Evolutionary conservation across 1,140 invertebrate species (phyloP), one percentile per base, ranked within the genome.

Genomic region (Bathynomus jamesi): DNA sequence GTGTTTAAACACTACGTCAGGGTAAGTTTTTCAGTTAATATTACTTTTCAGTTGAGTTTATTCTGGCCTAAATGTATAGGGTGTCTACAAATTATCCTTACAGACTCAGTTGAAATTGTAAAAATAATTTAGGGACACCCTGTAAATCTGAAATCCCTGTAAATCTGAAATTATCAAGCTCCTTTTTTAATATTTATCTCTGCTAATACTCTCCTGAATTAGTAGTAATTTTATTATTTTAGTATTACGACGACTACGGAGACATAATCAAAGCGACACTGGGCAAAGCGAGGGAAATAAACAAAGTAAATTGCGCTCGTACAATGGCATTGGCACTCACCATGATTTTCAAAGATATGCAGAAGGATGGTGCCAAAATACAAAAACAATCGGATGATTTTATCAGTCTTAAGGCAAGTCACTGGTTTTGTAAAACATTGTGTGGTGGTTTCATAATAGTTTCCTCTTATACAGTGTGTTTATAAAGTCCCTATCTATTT

Each of bases 251-350:
- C 82, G 95, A 99, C 82, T 99, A 98, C 85, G 97, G 97, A n/a
- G 97, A 99, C 82, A 99, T 99, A 67, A 98, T 99, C 67, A 99
- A 99, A 85, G 90, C 92, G 11, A 98, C 96, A 1, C 84, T 99
- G 76, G 91, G 93, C 67, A 99, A 98, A 84, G 93, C 94, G 1
- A 86, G 96, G 75, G 97, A 99, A 83, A 98, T 99, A 65, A 98
- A 97, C 84, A 98, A 98, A 85, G 90, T 95, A 0, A 91, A 92
- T 80, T 98, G 96, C 83, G 95, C 96, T 4, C 86, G 96, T 76
- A 98, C 95, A 3, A 94, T 99, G 87, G 90, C 93, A 62, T 84
- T 94, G 8, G 95, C 95, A 82, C 87, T 98, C 78, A 94, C 90
- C 78, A 90, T 88, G 81, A 85, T 94, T 65, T 96, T 92, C 83